Conservation (phyloP, 1,140 invertebrate genomes). For the Rhopalosiphum maidis region DNA sequence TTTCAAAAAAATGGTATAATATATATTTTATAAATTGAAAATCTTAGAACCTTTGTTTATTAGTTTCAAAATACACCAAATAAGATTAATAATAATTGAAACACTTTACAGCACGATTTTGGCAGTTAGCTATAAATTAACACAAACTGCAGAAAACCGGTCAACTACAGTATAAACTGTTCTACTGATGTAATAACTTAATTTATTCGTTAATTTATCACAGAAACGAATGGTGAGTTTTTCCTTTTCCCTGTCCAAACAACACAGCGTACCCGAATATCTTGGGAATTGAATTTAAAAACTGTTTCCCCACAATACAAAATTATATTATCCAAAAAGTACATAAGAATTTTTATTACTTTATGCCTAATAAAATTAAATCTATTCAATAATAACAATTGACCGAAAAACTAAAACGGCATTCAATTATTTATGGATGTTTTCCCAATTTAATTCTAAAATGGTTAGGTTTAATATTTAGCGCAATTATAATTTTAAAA, state of each 20-base stretch:
- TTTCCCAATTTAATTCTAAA: neutral
- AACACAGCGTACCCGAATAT: neutral
- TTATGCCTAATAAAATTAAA: neutral
- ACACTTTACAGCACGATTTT: neutral
- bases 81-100: conserved; percentile 24
- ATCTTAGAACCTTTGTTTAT: neutral
- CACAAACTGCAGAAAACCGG: conserved; percentile 8
- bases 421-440: neutral
- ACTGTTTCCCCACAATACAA: neutral
- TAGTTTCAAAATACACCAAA: neutral
- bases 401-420: neutral
- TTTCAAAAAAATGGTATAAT: neutral
- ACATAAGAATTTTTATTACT: neutral
- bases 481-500: neutral
- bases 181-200: conserved; percentile 36
- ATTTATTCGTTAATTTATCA: conserved; percentile 48
- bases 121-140: neutral
- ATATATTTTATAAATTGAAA: neutral
- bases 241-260: neutral
- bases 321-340: neutral
- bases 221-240: neutral
- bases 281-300: neutral
- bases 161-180: conserved; percentile 4
- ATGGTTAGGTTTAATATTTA: neutral
- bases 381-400: neutral